These are phyloP conservation scores for Drosophila limbata DNA, from an alignment of 2,888 invertebrate genomes.

Conservation along the genomic window DNA sequence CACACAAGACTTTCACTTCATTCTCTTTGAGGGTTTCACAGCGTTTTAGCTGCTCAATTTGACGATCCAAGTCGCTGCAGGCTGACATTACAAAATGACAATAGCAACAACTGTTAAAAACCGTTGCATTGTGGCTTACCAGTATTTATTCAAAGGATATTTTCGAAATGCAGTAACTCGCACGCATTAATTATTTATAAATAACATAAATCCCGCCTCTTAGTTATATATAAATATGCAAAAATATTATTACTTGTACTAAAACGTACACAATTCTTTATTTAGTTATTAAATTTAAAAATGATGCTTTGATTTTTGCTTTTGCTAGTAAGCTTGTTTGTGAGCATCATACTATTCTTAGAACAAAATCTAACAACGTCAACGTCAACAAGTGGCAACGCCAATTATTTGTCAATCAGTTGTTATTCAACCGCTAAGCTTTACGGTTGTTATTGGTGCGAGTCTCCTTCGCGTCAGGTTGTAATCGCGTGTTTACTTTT, in stretches of 20 bases:
- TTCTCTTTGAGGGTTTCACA: conserved; percentile 99
- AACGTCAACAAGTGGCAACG: conserved; percentile 45
- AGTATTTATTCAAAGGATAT: background rate
- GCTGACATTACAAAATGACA: conserved; percentile 89
- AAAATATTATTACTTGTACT: no score
- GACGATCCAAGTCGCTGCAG: conserved; percentile 95
- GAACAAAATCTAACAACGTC: background rate
- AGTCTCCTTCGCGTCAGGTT: conserved; percentile 26
- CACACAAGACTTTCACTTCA: conserved; percentile 99
- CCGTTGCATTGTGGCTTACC: conserved; percentile 16
- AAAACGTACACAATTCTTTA: background rate
- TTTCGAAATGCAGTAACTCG: conserved; percentile 19
- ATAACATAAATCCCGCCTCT: background rate
- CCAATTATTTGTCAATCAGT: conserved; percentile 32
- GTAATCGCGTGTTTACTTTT: conserved; percentile 49
- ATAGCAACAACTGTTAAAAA: conserved; percentile 5
- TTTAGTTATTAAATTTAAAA: background rate
- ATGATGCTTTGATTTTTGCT: background rate
- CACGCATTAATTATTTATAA: background rate
- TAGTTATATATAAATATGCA: background rate
- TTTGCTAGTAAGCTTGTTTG: background rate
- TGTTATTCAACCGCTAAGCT: conserved; percentile 63
- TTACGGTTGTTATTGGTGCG: conserved; percentile 29
- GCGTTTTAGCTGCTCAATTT: conserved; percentile 98
- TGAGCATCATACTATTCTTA: conserved; percentile 21